Evolutionary conservation across 2,888 invertebrate species (phyloP).

Genomic region (Scaptomyza polygonia): DNA sequence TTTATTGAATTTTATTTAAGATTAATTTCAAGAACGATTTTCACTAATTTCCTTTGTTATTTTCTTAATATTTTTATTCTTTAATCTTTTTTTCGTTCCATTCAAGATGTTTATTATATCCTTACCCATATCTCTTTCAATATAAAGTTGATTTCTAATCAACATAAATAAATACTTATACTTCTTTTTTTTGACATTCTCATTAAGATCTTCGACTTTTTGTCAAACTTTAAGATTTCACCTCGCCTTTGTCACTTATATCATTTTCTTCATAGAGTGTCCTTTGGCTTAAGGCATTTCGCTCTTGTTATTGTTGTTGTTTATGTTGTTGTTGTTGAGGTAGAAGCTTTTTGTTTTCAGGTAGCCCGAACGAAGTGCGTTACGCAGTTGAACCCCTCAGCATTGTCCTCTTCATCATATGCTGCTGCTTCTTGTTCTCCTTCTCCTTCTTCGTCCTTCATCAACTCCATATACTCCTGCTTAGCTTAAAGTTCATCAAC

Average conservation of each 20-base stretch:
- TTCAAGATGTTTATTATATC: too few species aligned
- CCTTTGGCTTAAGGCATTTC: conserved; percentile 40
- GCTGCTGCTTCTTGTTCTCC: neutral
- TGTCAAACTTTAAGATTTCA: conserved; percentile 23
- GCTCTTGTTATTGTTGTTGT: conserved; percentile 15
- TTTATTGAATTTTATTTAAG: too few species aligned
- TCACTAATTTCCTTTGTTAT: too few species aligned
- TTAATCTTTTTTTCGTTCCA: too few species aligned
- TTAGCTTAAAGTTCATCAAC: conserved; percentile 72
- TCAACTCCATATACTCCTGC: conserved; percentile 7
- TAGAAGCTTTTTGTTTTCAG: conserved; percentile 36
- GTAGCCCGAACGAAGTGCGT: conserved; percentile 46
- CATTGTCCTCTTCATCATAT: neutral
- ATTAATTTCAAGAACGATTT: too few species aligned
- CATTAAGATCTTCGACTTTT: neutral
- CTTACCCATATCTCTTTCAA: too few species aligned
- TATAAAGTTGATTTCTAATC: neutral
- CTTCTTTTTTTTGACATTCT: too few species aligned
- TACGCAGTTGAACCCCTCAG: conserved; percentile 37
- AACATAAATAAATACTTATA: too few species aligned
- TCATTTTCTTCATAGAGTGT: conserved; percentile 37
- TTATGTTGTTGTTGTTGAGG: conserved; percentile 14
- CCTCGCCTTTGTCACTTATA: conserved; percentile 40
- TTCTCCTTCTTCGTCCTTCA: neutral
- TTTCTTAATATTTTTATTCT: too few species aligned